These are phyloP conservation scores for Asarcornis scutulata DNA, from an alignment of 2,113 vertebrate genomes.

Conservation along the genomic window DNA sequence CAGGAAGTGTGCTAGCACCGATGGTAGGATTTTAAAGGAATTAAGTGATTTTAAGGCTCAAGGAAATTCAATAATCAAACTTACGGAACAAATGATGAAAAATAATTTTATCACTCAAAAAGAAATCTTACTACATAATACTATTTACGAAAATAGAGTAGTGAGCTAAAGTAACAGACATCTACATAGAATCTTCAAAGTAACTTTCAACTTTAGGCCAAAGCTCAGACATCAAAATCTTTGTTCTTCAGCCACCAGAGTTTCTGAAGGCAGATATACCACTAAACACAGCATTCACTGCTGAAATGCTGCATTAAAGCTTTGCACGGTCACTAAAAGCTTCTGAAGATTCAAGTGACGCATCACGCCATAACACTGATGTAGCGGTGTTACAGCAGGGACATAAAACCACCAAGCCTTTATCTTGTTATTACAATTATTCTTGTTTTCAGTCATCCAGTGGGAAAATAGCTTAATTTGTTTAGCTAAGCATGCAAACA, in stretches of 20 bases:
- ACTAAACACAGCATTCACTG: background rate
- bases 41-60: background rate
- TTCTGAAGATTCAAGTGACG: background rate
- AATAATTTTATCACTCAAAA: background rate
- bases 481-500: constrained; percentile 41
- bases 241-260: background rate
- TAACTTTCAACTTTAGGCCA: background rate
- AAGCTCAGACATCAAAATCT: background rate
- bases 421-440: constrained; percentile 31
- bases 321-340: background rate
- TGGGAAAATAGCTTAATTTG: constrained; percentile 36
- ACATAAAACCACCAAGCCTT: background rate
- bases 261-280: background rate
- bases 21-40: background rate
- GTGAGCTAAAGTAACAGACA: background rate
- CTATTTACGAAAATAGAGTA: background rate
- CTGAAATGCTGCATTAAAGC: background rate
- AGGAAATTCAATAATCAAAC: background rate
- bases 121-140: background rate
- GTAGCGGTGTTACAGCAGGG: background rate
- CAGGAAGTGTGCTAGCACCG: background rate
- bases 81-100: background rate
- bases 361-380: rapidly evolving
- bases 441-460: constrained; percentile 40
- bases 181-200: background rate